These are phyloP conservation scores for Coilia nasus DNA, from an alignment of 2,797 vertebrate species.

Conservation along the genomic window DNA sequence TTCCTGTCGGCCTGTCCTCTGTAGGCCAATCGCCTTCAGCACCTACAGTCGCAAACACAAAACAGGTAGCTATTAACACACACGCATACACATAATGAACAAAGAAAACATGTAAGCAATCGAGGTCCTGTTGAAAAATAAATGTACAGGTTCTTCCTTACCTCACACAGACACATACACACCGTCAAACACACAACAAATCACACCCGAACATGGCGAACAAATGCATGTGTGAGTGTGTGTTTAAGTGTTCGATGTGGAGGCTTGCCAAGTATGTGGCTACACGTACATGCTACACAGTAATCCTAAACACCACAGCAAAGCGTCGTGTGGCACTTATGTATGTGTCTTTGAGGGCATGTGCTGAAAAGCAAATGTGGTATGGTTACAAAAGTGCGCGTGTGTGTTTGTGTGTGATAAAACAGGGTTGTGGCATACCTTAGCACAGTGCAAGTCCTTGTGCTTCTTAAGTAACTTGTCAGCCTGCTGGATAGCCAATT, in stretches of 20 bases:
- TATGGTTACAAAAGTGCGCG: background rate
- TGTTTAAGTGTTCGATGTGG: background rate
- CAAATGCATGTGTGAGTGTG: background rate
- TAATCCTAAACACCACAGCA: too few relatives aligned
- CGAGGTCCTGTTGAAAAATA: background rate
- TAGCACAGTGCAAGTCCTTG: slow-evolving; percentile 97
- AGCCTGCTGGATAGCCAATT: slow-evolving; percentile 98
- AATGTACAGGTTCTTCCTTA: background rate
- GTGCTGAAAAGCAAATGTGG: background rate
- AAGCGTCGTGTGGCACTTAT: too few relatives aligned
- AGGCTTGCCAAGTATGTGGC: too few relatives aligned
- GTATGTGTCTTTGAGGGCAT: too few relatives aligned
- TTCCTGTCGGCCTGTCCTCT: slow-evolving; percentile 95
- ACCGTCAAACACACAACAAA: background rate
- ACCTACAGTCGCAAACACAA: slow-evolving; percentile 72
- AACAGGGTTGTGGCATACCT: slow-evolving; percentile 72
- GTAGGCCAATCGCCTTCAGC: slow-evolving; percentile 95
- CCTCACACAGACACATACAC: background rate
- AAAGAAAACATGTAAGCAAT: too few relatives aligned
- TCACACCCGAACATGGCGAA: background rate
- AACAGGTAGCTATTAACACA: background rate
- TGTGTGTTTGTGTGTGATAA: background rate
- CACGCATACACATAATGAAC: too few relatives aligned
- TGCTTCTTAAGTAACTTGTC: slow-evolving; percentile 98
- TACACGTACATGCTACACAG: too few relatives aligned